Percentiles rank a stretch among this genome's conserved stretches.
Conservation (phyloP, 1,140 invertebrate species). For the Megalopta genalis region DNA sequence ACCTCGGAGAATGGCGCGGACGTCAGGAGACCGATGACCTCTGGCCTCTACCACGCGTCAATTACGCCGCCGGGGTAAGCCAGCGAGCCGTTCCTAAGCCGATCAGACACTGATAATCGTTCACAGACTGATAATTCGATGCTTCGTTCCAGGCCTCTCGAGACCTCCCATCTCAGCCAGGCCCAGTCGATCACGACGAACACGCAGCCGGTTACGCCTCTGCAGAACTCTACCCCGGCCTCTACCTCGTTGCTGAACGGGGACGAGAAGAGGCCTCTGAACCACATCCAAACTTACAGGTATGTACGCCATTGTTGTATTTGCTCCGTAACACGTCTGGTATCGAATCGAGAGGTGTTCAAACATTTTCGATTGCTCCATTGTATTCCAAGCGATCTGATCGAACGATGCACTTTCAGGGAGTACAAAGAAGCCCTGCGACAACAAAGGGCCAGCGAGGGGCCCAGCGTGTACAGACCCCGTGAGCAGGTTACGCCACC, state of each 20-base stretch:
- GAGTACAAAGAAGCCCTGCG: conserved; percentile 94
- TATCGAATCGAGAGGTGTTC: too few relatives aligned
- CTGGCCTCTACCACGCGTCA: conserved; percentile 69
- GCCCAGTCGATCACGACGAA: conserved; percentile 58
- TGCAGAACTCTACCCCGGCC: conserved; percentile 66
- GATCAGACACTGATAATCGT: background rate
- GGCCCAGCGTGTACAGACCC: conserved; percentile 85
- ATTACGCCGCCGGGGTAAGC: conserved; percentile 74
- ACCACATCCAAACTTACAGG: conserved; percentile 92
- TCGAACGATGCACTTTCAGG: conserved; percentile 76
- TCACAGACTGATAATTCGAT: conserved; percentile 46
- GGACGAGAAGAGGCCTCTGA: conserved; percentile 85
- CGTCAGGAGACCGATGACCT: conserved; percentile 69
- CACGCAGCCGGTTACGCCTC: conserved; percentile 67
- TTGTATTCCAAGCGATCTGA: too few relatives aligned
- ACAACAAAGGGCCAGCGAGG: conserved; percentile 89
- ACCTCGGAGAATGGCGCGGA: conserved; percentile 73
- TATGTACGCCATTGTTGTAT: conserved; percentile 66
- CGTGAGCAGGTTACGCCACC: conserved; percentile 77
- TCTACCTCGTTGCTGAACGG: conserved; percentile 80
- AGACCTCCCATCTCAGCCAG: conserved; percentile 67
- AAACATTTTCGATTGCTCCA: too few relatives aligned
- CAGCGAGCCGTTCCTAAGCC: conserved; percentile 48
- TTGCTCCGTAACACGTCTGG: too few relatives aligned
- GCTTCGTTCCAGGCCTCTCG: conserved; percentile 72